phyloP scores from a whole-genome alignment of 2,888 invertebrate genomes.

The Eucriotettix oculatus region DNA sequence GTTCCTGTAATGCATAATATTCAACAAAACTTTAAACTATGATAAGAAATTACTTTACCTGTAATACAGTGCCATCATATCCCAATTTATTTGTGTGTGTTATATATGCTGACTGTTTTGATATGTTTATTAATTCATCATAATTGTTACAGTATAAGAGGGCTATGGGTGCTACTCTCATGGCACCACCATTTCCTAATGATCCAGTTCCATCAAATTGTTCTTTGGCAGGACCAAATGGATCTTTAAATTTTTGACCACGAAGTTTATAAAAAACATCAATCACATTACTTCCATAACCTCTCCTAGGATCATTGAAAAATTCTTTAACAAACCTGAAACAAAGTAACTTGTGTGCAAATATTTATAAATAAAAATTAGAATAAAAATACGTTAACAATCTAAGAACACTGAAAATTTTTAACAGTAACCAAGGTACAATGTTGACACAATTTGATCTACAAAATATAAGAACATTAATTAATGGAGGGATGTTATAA shows the following conservation, averaged over 20 bases:
- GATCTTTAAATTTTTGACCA: conserved; percentile 35
- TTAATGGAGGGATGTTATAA: too few relatives aligned
- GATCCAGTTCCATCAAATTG: conserved; percentile 53
- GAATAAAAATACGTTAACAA: background rate
- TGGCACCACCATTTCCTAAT: conserved; percentile 63
- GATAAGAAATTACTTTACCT: conserved; percentile 19
- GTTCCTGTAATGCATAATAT: too few relatives aligned
- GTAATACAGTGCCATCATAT: conserved; percentile 38
- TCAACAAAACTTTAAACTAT: too few relatives aligned
- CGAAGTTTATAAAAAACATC: conserved; percentile 37
- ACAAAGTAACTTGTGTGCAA: background rate
- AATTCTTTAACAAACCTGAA: conserved; percentile 42
- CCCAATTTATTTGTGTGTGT: conserved; percentile 44
- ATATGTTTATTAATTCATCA: conserved; percentile 30
- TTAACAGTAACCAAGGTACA: background rate
- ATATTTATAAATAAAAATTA: background rate
- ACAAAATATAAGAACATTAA: too few relatives aligned
- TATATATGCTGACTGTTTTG: conserved; percentile 32
- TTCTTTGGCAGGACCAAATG: conserved; percentile 41
- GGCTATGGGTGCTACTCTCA: conserved; percentile 51
- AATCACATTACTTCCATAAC: conserved; percentile 45
- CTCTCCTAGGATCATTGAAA: conserved; percentile 39
- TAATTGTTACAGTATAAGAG: conserved; percentile 38
- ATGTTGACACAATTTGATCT: too few relatives aligned
- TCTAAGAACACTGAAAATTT: background rate